Conservation (phyloP, 2,797 vertebrate species). For the Chanos chanos region DNA sequence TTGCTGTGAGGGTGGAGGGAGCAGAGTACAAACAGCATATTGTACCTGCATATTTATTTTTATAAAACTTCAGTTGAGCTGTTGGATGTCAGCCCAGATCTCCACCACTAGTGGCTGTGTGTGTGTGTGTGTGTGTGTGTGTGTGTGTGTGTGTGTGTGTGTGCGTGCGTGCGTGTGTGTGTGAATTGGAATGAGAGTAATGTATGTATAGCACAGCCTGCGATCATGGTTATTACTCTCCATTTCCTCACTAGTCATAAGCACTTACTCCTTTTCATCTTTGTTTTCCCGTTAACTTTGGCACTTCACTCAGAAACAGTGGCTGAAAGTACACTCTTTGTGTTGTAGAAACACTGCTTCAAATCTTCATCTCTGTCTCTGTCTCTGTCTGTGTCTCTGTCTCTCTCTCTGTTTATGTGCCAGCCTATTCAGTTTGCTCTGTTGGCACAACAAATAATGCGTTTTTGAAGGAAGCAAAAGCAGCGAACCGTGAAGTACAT, state of each 20-base stretch:
- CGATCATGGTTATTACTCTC: too few relatives aligned
- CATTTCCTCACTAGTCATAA: conserved; percentile 28
- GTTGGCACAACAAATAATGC: conserved; percentile 22
- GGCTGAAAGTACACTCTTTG: neutral
- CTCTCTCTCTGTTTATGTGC: conserved; percentile 32
- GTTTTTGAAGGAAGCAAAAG: conserved; percentile 32
- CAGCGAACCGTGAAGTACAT: conserved; percentile 29
- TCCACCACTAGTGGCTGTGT: conserved; percentile 38
- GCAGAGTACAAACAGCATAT: conserved; percentile 61
- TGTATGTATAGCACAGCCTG: too few relatives aligned
- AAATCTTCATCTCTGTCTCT: neutral
- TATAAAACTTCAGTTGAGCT: conserved; percentile 49
- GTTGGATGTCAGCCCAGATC: conserved; percentile 54
- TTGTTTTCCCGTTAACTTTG: neutral
- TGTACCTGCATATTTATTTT: conserved; percentile 65
- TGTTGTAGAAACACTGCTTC: too few relatives aligned
- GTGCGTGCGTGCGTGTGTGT: conserved; percentile 16
- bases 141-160: conserved; percentile 29
- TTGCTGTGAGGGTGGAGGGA: conserved; percentile 47
- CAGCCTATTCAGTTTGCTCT: neutral
- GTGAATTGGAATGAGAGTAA: conserved; percentile 11
- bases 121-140: conserved; percentile 22
- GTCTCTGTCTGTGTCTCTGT: conserved; percentile 5
- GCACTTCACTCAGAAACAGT: neutral
- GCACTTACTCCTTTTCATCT: neutral